Conservation (phyloP, 2,113 vertebrate genomes). For the Anarrhichthys ocellatus region DNA sequence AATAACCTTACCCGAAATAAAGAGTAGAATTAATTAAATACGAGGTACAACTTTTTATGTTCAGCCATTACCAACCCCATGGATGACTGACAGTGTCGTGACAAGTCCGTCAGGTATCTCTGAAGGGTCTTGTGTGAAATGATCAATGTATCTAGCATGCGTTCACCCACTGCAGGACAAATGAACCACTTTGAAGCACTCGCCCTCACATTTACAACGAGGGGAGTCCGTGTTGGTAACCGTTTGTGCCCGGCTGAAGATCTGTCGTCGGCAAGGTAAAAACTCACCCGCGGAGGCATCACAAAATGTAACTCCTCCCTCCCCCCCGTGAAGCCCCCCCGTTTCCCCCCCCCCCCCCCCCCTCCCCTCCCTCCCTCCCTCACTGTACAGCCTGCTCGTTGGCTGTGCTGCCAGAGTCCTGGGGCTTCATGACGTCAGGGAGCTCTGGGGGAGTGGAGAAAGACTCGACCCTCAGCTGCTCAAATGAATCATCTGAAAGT, state of each 20-base stretch:
- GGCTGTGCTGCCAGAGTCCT: slow-evolving; percentile 91
- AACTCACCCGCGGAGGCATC: slow-evolving; percentile 51
- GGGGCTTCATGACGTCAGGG: slow-evolving; percentile 94
- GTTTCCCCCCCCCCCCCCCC: slow-evolving; percentile 15
- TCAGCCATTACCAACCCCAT: slow-evolving; percentile 67
- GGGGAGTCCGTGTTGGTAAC: slow-evolving; percentile 56
- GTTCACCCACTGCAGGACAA: slow-evolving; percentile 65
- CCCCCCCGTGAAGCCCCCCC: slow-evolving; percentile 39
- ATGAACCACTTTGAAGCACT: slow-evolving; percentile 57
- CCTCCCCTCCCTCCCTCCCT: slow-evolving; percentile 51
- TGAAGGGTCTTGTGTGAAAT: slow-evolving; percentile 71
- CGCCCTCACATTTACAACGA: slow-evolving; percentile 54
- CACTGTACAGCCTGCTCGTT: slow-evolving; percentile 93
- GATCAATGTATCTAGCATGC: slow-evolving; percentile 72
- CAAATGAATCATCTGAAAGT: slow-evolving; percentile 87
- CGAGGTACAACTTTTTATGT: slow-evolving; percentile 72
- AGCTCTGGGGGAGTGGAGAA: slow-evolving; percentile 94
- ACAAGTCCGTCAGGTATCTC: slow-evolving; percentile 71
- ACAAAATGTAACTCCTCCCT: slow-evolving; percentile 46
- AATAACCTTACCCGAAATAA: slow-evolving; percentile 65
- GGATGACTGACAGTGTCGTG: slow-evolving; percentile 76
- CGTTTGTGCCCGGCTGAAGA: slow-evolving; percentile 62
- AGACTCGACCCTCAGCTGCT: slow-evolving; percentile 88
- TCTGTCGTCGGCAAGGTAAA: slow-evolving; percentile 39
- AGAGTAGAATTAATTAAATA: slow-evolving; percentile 80